These are phyloP conservation scores for Dicranocentrus wangi DNA, from an alignment of 2,888 invertebrate genomes.

Conservation along the genomic window DNA sequence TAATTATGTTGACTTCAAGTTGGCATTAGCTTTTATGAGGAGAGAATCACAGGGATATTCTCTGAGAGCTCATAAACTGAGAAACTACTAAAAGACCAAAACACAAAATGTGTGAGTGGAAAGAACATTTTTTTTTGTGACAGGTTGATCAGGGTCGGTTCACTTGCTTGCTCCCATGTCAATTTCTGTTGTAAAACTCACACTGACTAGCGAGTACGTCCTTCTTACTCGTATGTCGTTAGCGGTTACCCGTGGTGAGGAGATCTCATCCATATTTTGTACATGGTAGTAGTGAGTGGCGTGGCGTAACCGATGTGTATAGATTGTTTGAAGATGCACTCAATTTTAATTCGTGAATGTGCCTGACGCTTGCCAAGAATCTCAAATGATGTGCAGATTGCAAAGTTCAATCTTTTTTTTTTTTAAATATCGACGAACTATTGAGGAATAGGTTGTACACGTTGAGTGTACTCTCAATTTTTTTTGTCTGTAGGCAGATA, in stretches of 20 bases:
- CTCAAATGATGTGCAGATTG: slow-evolving; percentile 31
- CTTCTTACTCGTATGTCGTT: slow-evolving; percentile 8
- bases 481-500: no score
- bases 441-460: no score
- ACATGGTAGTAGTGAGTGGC: background rate
- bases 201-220: no score
- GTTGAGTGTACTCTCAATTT: no score
- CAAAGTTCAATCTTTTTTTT: slow-evolving; percentile 16
- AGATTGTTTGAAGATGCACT: background rate
- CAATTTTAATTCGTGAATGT: slow-evolving; percentile 23
- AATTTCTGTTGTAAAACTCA: no score
- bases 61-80: slow-evolving; percentile 2
- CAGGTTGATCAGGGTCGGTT: slow-evolving; percentile 52
- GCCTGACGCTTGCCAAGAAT: slow-evolving; percentile 43
- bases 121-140: no score
- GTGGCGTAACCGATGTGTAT: no score
- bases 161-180: slow-evolving; percentile 34
- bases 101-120: no score
- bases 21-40: background rate
- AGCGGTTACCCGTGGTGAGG: slow-evolving; percentile 16
- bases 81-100: background rate
- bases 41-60: background rate
- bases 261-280: background rate
- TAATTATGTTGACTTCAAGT: slow-evolving; percentile 24
- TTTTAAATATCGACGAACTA: background rate